Evolutionary conservation across 2,113 vertebrate species (phyloP), one percentile per base, ranked within the genome.

Genomic region (Pseudorectes ferrugineus): DNA sequence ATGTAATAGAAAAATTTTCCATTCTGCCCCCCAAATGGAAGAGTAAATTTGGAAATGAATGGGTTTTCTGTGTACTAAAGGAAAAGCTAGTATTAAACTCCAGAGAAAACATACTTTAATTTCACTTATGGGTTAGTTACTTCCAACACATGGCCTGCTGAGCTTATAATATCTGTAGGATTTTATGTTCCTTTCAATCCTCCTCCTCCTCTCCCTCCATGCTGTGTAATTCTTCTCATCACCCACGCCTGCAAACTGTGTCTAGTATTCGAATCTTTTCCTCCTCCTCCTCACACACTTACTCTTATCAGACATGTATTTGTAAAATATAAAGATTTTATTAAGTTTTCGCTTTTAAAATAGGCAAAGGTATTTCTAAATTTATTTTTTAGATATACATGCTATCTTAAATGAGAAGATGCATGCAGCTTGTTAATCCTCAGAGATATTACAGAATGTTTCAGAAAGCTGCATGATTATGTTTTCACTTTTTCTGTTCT

Each of bases 151-250:
- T 48, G 81, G 75, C 59, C 84, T 77, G 63, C 85, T 92, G 85
- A 92, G 68, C 71, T 92, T 88, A 24, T 54, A 68, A n/a, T 68
- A 87, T 95, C 92, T 93, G 93, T 58, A 67, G 84, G 81, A 93
- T 97, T 94, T 90, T 80, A 91, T 96, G 93, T 92, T 95, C 93
- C 55, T 89, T 94, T 93, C 92, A 88, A 38, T 92, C 93, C 89
- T 94, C 91, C 93, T 95, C 92, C 90, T 93, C 88, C 93, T 88
- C 91, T 81, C 80, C 54, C 79, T 77, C 85, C 0, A 31, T 90
- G 89, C 72, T 70, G 72, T 76, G 87, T 62, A 88, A 92, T 92
- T 85, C 86, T 96, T 89, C 59, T 93, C 45, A 76, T 89, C 94
- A 73, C 95, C 93, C 94, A 96, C 92, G 55, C 43, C 79, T 83